Evolutionary conservation across 2,113 vertebrate species (phyloP), one percentile per base, ranked within the genome.

Genomic region (Erythrocercus mccallii): DNA sequence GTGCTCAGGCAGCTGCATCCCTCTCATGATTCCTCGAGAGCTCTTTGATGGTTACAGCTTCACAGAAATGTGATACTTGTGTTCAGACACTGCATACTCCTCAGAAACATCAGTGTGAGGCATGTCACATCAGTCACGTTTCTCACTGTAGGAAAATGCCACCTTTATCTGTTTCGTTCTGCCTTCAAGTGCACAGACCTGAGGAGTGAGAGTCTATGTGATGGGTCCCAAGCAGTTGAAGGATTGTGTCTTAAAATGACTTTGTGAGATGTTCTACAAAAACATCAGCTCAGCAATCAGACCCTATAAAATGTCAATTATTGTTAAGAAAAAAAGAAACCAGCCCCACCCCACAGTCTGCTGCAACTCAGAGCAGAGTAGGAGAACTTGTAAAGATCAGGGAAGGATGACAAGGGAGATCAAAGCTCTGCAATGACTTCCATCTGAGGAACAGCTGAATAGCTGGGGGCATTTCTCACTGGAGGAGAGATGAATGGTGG

Each of bases 401-500:
- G 84, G 78, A 47, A 86, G 62, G 68, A 37, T 72, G 66, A 73
- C 62, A 72, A 53, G 74, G 57, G 45, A 88, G 85, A 92, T 95
- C 62, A 94, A 38, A 93, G 79, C 66, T 85, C 79, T 92, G 62
- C 84, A 93, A 86, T 90, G 2, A 44, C 38, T 95, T 95, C 93
- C 86, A 83, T 97, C 54, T 86, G 94, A 93, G 90, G 45, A 90
- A 14, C 85, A 90, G 62, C 62, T 95, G 81, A 86, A 83, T 93
- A 74, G 92, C 95, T 95, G 73, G 71, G 27, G 76, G 92, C 79
- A 35, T 38, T 86, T 90, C 1, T 1, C 69, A 37, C 38, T 92
- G 86, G 37, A 76, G 30, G 57, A 86, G 82, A 90, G 50, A 88
- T 45, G 87, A 77, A 81, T 93, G 79, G 42, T 92, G 64, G 68